A percentile compares a stretch with the other conserved stretches of the same genome.
Conservation (phyloP, 2,888 invertebrate species). For the Pandemis cinnamomeana region DNA sequence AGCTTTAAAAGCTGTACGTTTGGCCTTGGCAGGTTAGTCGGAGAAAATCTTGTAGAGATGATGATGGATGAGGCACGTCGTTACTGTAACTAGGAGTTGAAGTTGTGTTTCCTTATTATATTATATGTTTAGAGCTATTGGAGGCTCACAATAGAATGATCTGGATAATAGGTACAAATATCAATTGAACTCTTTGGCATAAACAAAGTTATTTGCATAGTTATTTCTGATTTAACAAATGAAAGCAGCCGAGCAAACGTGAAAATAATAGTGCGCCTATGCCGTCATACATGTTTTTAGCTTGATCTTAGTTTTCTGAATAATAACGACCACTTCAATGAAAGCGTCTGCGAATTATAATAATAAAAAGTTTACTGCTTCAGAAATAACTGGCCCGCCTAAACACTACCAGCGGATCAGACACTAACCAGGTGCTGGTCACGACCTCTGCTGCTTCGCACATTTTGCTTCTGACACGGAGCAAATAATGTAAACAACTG, state of each 20-base stretch:
- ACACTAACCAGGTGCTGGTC: slow-evolving; percentile 57
- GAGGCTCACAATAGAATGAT: no score
- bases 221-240: background rate
- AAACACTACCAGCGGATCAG: slow-evolving; percentile 59
- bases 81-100: no score
- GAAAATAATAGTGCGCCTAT: background rate
- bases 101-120: no score
- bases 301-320: slow-evolving; percentile 28
- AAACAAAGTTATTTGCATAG: background rate
- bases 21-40: no score
- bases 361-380: slow-evolving; percentile 50
- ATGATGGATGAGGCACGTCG: no score
- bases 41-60: no score
- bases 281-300: slow-evolving; percentile 12
- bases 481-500: background rate
- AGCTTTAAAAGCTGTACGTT: background rate
- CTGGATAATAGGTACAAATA: no score
- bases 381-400: slow-evolving; percentile 59
- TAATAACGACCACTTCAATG: slow-evolving; percentile 46
- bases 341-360: slow-evolving; percentile 45
- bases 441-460: slow-evolving; percentile 54
- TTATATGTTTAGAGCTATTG: no score
- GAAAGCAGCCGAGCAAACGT: background rate
- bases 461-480: slow-evolving; percentile 50
- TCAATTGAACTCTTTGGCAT: no score